Percentiles rank a stretch among this genome's conserved stretches.
These are phyloP conservation scores for Adelphocoris suturalis DNA, from an alignment of 2,888 invertebrate genomes.

Conservation along the genomic window DNA sequence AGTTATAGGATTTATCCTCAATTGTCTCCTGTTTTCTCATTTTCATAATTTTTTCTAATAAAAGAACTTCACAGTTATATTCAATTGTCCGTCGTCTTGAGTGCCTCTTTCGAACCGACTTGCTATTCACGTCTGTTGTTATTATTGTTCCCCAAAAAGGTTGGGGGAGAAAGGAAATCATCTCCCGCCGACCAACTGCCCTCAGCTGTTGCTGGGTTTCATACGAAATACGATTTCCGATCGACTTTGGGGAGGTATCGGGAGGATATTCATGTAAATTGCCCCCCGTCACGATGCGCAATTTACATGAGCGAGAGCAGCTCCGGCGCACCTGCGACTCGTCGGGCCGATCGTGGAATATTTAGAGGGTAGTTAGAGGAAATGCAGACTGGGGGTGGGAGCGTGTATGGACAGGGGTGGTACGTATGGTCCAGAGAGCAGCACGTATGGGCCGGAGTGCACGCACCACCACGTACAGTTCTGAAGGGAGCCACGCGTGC, in stretches of 20 bases:
- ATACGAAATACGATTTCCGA: slow-evolving; percentile 27
- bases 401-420: too few relatives aligned
- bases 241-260: neutral
- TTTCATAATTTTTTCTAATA: too few relatives aligned
- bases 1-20: too few relatives aligned
- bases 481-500: too few relatives aligned
- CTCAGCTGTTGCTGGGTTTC: slow-evolving; percentile 2
- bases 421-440: too few relatives aligned
- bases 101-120: too few relatives aligned
- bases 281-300: neutral
- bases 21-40: too few relatives aligned
- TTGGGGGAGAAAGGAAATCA: neutral
- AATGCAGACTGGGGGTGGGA: too few relatives aligned
- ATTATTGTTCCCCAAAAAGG: neutral
- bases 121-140: neutral
- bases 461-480: too few relatives aligned
- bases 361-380: slow-evolving; percentile 1
- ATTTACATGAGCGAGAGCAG: slow-evolving; percentile 17
- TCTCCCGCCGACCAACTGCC: neutral
- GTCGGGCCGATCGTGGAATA: neutral
- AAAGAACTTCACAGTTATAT: too few relatives aligned
- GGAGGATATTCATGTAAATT: neutral
- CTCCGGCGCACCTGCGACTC: slow-evolving; percentile 26
- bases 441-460: too few relatives aligned
- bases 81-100: too few relatives aligned